Percentiles rank a stretch among this genome's conserved stretches.
These are phyloP conservation scores for Drosophila punjabiensis DNA, from an alignment of 1,140 invertebrate species.

Conservation along the genomic window DNA sequence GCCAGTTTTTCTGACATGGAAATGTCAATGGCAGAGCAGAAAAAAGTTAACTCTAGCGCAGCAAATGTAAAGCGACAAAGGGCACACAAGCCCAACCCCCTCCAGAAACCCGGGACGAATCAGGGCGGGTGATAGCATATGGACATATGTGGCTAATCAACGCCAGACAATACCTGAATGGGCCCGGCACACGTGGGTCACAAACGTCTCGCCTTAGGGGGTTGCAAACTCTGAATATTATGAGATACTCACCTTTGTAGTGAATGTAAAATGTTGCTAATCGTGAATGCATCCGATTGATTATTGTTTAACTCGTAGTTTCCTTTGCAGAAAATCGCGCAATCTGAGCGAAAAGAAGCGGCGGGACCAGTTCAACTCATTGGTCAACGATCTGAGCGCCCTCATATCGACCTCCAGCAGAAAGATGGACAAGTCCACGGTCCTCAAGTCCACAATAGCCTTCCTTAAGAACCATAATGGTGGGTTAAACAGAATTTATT, in stretches of 20 bases:
- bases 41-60: conserved; percentile 68
- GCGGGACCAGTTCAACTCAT: conserved; percentile 96
- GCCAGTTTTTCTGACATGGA: conserved; percentile 38
- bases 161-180: conserved; percentile 66
- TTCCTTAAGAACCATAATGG: conserved; percentile 97
- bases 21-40: conserved; percentile 63
- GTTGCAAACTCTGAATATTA: conserved; percentile 10
- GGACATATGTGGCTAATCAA: conserved; percentile 69
- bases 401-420: conserved; percentile 94
- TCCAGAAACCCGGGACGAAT: background rate
- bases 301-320: conserved; percentile 62
- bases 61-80: conserved; percentile 69
- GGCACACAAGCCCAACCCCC: conserved; percentile 19
- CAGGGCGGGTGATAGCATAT: conserved; percentile 54
- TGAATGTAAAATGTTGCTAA: conserved; percentile 4
- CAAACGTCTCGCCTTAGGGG: conserved; percentile 12
- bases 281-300: conserved; percentile 24
- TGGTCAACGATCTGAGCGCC: conserved; percentile 95
- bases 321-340: conserved; percentile 90
- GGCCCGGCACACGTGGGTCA: conserved; percentile 62
- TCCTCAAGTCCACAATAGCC: conserved; percentile 96
- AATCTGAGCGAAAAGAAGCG: conserved; percentile 98
- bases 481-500: conserved; percentile 84
- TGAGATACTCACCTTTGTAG: background rate
- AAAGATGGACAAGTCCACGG: conserved; percentile 98